Evolutionary conservation across 2,888 invertebrate species (phyloP).

Genomic region (Pristionchus exspectatus): DNA sequence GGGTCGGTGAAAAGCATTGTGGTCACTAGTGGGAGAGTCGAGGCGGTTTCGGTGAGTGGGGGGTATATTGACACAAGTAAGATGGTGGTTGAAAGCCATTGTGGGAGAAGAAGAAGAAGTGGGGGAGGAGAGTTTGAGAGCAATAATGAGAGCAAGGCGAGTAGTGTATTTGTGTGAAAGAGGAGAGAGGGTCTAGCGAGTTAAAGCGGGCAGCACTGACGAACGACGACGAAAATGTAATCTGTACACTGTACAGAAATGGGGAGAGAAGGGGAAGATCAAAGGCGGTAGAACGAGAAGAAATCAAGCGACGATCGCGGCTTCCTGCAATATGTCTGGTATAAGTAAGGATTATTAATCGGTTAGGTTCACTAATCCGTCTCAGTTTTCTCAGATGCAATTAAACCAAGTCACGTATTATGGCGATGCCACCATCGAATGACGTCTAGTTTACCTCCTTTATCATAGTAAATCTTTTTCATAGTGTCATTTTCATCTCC

Average conservation of each 20-base stretch:
- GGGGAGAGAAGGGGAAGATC: neutral
- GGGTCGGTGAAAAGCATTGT: neutral
- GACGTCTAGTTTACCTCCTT: too few relatives aligned
- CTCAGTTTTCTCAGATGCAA: too few relatives aligned
- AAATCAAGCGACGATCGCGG: neutral
- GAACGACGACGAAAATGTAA: neutral
- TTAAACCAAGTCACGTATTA: too few relatives aligned
- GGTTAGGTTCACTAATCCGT: too few relatives aligned
- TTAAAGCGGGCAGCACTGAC: neutral
- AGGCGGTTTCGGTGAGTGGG: neutral
- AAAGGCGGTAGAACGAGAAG: neutral
- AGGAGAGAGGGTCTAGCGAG: conserved; percentile 33
- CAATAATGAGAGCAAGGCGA: conserved; percentile 41
- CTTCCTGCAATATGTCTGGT: conserved; percentile 4
- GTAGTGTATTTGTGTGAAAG: conserved; percentile 21
- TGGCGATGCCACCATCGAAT: too few relatives aligned
- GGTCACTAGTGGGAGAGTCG: neutral
- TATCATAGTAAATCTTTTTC: too few relatives aligned
- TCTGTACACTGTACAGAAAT: conserved; percentile 48
- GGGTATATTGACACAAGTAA: conserved; percentile 49
- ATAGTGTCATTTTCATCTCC: neutral
- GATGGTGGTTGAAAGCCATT: conserved; percentile 25
- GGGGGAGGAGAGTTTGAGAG: neutral
- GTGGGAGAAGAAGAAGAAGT: conserved; percentile 6
- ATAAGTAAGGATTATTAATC: too few relatives aligned